phyloP scores from a whole-genome alignment of 1,140 invertebrate genomes.

The Oppia nitens region DNA sequence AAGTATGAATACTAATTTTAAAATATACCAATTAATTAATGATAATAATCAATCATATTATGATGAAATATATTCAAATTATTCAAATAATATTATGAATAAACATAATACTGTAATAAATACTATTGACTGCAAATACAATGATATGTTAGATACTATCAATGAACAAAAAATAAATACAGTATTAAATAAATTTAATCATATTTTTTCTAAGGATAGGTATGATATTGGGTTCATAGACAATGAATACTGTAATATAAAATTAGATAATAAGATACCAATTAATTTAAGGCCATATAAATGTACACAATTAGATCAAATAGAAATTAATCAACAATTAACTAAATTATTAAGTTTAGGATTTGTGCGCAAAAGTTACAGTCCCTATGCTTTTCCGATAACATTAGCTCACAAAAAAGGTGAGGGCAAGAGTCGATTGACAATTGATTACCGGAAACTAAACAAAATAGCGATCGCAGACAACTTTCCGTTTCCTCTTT shows the following conservation, averaged over 20 bases:
- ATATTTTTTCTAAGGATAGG: no score
- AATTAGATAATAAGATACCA: not conserved
- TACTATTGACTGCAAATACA: not conserved
- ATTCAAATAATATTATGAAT: not conserved
- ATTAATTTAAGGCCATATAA: constrained; percentile 9
- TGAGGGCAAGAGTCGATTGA: constrained; percentile 5
- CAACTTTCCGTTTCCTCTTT: constrained; percentile 4
- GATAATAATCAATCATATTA: not conserved
- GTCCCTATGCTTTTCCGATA: constrained; percentile 5
- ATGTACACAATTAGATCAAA: not conserved
- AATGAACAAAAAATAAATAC: not conserved
- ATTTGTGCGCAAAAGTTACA: constrained; percentile 6
- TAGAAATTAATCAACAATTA: constrained; percentile 7
- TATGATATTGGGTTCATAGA: not conserved
- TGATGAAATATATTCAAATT: not conserved
- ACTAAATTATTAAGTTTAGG: constrained; percentile 1
- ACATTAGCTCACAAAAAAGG: not conserved
- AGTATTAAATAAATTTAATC: no score
- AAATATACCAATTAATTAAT: not conserved
- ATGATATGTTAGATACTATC: not conserved
- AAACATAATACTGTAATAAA: not conserved
- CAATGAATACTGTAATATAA: not conserved
- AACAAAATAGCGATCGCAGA: not conserved
- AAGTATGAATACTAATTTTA: not conserved
- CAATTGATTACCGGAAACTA: constrained; percentile 2